Conservation (phyloP, 2,888 invertebrate genomes). For the Melangyna quadrimaculata region DNA sequence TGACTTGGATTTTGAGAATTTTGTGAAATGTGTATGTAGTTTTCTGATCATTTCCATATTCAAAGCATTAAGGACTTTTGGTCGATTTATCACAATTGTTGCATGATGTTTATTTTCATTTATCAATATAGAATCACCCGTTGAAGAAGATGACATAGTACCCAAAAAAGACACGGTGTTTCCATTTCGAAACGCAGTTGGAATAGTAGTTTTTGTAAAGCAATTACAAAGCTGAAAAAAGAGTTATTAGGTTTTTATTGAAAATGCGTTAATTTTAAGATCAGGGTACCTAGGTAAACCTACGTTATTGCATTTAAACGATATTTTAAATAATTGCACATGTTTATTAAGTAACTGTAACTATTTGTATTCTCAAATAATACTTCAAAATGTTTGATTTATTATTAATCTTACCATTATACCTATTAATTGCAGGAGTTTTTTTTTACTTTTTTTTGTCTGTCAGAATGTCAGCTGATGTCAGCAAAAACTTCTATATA, state of each 20-base stretch:
- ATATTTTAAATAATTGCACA: no score
- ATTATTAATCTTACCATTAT: no score
- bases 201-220: neutral
- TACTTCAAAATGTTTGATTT: no score
- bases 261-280: no score
- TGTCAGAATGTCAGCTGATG: no score
- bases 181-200: neutral
- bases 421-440: no score
- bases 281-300: no score
- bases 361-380: no score
- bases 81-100: conserved; percentile 85
- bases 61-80: conserved; percentile 88
- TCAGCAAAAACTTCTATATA: no score
- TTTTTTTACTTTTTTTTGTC: no score
- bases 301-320: no score
- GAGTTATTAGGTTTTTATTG: neutral
- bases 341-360: no score
- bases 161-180: neutral
- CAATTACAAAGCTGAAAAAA: neutral
- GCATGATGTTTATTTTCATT: conserved; percentile 77
- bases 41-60: conserved; percentile 86
- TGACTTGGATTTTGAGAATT: conserved; percentile 86
- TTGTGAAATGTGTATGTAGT: conserved; percentile 85
- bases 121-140: conserved; percentile 30
- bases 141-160: neutral